Evolutionary conservation across 2,797 vertebrate species (phyloP).

Genomic region (Sebastes minor): DNA sequence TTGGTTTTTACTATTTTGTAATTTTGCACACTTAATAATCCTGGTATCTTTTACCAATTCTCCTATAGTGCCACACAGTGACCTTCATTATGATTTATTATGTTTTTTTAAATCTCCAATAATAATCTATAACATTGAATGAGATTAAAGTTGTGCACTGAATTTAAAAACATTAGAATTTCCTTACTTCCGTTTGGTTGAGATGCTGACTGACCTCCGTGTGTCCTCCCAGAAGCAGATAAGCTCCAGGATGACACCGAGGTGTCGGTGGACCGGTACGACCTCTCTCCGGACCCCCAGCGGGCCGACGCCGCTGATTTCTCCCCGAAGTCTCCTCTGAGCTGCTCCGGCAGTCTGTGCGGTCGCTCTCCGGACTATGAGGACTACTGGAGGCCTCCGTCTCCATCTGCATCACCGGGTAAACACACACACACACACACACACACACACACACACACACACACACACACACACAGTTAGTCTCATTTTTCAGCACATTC

Average conservation of each 20-base stretch:
- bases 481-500: not conserved
- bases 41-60: not conserved
- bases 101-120: not conserved
- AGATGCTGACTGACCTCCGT: not conserved
- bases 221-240: conserved; percentile 68
- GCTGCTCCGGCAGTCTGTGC: conserved; percentile 86
- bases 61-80: not conserved
- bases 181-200: not conserved
- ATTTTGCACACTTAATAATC: not conserved
- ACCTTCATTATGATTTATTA: not conserved
- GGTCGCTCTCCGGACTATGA: conserved; percentile 89
- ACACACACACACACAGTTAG: not conserved
- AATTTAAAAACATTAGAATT: not conserved
- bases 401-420: conserved; percentile 96
- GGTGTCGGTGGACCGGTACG: conserved; percentile 69
- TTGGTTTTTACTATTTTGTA: not conserved
- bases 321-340: conserved; percentile 87
- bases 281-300: conserved; percentile 85
- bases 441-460: not conserved
- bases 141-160: not conserved
- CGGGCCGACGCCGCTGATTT: conserved; percentile 80
- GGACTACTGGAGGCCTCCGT: conserved; percentile 96
- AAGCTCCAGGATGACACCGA: conserved; percentile 66
- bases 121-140: not conserved
- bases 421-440: not conserved